These are phyloP conservation scores for Opisthograptis luteolata DNA, from an alignment of 2,888 invertebrate species.

Conservation along the genomic window DNA sequence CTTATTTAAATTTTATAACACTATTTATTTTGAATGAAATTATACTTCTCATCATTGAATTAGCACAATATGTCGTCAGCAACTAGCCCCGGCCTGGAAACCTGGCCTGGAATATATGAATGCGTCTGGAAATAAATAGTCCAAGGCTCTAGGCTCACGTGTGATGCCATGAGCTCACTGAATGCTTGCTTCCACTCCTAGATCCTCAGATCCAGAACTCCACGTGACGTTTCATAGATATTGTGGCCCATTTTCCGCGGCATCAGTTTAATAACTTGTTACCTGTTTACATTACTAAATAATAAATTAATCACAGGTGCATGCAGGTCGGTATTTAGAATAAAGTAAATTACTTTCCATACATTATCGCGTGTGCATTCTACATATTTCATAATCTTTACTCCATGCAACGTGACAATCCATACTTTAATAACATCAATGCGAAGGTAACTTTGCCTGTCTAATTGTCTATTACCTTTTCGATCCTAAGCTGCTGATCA, in stretches of 20 bases:
- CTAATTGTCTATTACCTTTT: too few relatives aligned
- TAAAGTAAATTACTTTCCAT: neutral
- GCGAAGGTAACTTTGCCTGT: neutral
- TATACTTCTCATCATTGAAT: conserved; percentile 40
- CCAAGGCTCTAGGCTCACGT: conserved; percentile 59
- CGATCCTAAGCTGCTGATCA: too few relatives aligned
- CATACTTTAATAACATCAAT: neutral
- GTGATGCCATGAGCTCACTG: conserved; percentile 47
- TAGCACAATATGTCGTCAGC: conserved; percentile 37
- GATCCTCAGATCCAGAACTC: conserved; percentile 9
- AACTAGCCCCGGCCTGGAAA: conserved; percentile 54
- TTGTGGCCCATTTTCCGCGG: conserved; percentile 13
- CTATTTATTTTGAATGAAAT: conserved; percentile 31
- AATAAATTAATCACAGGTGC: conserved; percentile 9
- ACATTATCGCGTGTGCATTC: neutral
- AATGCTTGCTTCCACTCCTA: conserved; percentile 28
- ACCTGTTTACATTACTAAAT: conserved; percentile 1
- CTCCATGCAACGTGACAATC: neutral
- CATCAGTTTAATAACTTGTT: neutral
- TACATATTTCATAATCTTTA: neutral
- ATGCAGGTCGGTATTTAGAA: neutral
- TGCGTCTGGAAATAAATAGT: conserved; percentile 39
- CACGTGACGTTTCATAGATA: conserved; percentile 7
- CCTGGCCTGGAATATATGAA: conserved; percentile 59
- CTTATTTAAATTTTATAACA: conserved; percentile 4